Base-by-base conservation (phyloP, 2,888 invertebrate genomes). In the Gastrophysa polygoni region DNA sequence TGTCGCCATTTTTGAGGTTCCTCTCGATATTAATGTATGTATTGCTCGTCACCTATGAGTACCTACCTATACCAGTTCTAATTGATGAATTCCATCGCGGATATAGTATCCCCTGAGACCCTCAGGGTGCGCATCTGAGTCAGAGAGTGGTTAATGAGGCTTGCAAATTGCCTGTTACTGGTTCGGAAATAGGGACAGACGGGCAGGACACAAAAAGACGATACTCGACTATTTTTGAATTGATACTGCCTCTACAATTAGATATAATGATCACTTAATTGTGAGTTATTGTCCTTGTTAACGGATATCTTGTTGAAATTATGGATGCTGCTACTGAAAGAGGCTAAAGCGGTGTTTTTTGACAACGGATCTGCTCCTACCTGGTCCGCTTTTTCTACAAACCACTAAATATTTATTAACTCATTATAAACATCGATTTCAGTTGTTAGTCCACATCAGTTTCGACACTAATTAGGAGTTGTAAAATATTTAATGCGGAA, bases 211-310 rank as follows among this genome's bases (percentile, higher is more conserved):
- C 68, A 77, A 76, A 75, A 77, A 77, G 73, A 73, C 71, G 73
- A 69, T 58, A 54, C 54, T 54, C 43, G 54, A 54, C 66, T 71
- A 74, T 75, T 77, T 76, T 76, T 73, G 74, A 75, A 77, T 77
- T 76, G 78, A 77, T 76, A 74, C 76, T 73, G 75, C 71, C 74
- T 71, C 73, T 71, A 76, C 80, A 80, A 80, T 80, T 80, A 79
- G 75, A 73, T 74, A 73, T 81, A 81, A 81, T 80, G 81, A 81
- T 80, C 80, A 77, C 80, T 81, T 81, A 80, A 81, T 81, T 81
- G 80, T 80, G 77, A 81, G 77, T 81, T 81, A 81, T 81, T 79
- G 80, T 73, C 75, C 77, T 79, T 77, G 79, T 79, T 79, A 78
- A 75, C 74, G 75, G 76, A 76, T 75, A 75, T 75, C 78, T 78